Conservation (phyloP, 2,888 invertebrate genomes). For the Eupeodes luniger region DNA sequence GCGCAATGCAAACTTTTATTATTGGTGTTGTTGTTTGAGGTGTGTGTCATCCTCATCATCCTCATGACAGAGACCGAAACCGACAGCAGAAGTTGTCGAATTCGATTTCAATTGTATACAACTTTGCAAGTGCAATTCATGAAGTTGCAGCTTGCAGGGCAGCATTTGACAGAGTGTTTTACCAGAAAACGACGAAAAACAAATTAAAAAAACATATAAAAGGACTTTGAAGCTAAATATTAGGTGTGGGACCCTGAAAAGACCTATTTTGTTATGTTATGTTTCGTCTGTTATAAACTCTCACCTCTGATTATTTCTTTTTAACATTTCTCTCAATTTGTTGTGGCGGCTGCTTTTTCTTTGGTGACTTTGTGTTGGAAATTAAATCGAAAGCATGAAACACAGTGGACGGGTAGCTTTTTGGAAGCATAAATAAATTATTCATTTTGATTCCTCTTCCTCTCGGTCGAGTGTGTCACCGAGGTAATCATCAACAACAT, state of each 20-base stretch:
- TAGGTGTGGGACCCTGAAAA: constrained; percentile 14
- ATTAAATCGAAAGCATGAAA: constrained; percentile 73
- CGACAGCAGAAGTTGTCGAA: constrained; percentile 51
- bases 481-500: constrained; percentile 57
- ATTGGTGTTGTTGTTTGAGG: constrained; percentile 59
- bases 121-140: constrained; percentile 37
- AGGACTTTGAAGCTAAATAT: constrained; percentile 23
- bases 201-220: constrained; percentile 25
- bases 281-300: constrained; percentile 1
- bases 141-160: not conserved
- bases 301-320: constrained; percentile 72
- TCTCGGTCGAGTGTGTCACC: constrained; percentile 45
- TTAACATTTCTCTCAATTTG: constrained; percentile 74
- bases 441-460: constrained; percentile 73
- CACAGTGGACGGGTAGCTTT: constrained; percentile 71
- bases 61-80: constrained; percentile 11
- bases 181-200: not conserved
- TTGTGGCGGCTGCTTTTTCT: constrained; percentile 68
- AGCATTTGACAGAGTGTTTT: not conserved
- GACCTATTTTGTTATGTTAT: not conserved
- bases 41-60: constrained; percentile 62
- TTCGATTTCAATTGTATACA: constrained; percentile 66
- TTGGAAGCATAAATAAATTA: constrained; percentile 71
- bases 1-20: constrained; percentile 62
- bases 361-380: constrained; percentile 64